Evolutionary conservation across 2,888 invertebrate genomes (phyloP).

Genomic region (Tiphia femorata): DNA sequence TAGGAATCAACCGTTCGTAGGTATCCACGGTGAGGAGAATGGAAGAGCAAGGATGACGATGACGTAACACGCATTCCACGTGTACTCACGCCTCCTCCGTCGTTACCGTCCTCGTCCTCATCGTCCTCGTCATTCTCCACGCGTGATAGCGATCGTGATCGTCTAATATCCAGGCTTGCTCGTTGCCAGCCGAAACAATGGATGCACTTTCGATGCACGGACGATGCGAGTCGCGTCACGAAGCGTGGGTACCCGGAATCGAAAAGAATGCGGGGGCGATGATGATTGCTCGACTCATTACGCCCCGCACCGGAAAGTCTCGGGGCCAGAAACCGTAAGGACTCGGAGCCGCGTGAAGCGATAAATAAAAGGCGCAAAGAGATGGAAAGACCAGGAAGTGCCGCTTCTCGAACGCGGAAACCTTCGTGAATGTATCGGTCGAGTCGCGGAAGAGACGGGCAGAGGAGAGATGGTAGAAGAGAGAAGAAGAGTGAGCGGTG

Average conservation of each 20-base stretch:
- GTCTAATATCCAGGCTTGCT: no score
- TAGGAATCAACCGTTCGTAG: no score
- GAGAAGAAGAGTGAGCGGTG: background rate
- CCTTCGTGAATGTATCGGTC: slow-evolving; percentile 1
- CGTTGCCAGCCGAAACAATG: slow-evolving; percentile 24
- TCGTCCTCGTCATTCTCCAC: no score
- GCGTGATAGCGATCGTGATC: no score
- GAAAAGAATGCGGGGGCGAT: slow-evolving; percentile 36
- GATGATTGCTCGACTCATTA: slow-evolving; percentile 42
- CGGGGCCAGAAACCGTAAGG: slow-evolving; percentile 42
- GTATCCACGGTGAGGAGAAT: no score
- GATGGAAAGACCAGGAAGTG: slow-evolving; percentile 46
- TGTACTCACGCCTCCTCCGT: no score
- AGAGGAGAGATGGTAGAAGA: background rate
- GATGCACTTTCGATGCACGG: slow-evolving; percentile 26
- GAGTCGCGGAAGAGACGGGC: background rate
- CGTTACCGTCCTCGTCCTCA: no score
- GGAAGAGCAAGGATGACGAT: no score
- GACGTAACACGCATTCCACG: no score
- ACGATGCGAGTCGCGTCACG: slow-evolving; percentile 18
- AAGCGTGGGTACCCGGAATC: slow-evolving; percentile 46
- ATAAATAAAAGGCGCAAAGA: slow-evolving; percentile 52
- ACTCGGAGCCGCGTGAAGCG: slow-evolving; percentile 46
- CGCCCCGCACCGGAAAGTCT: slow-evolving; percentile 33
- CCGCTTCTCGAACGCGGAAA: slow-evolving; percentile 44